These are phyloP conservation scores for Monopis laevigella DNA, from an alignment of 2,888 invertebrate species.

Conservation along the genomic window DNA sequence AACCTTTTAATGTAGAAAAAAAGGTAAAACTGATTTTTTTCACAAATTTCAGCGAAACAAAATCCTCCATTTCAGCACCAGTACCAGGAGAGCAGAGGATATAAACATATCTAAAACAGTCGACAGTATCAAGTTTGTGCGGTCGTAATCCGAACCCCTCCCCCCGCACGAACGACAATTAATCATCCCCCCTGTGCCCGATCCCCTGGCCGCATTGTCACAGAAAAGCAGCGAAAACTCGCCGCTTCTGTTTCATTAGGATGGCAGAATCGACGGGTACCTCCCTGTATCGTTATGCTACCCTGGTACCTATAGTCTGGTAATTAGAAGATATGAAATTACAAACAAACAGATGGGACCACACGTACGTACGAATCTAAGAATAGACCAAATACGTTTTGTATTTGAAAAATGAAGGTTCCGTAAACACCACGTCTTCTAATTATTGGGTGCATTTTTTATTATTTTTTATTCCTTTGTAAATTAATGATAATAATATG, in stretches of 20 bases:
- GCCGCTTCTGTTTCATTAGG: constrained; percentile 24
- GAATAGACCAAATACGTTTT: no score
- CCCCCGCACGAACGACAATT: constrained; percentile 32
- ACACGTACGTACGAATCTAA: neutral
- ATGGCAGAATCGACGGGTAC: constrained; percentile 9
- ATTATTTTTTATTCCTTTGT: no score
- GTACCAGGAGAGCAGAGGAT: no score
- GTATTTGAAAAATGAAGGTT: no score
- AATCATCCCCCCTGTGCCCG: constrained; percentile 34
- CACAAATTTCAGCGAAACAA: no score
- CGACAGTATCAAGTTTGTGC: constrained; percentile 11
- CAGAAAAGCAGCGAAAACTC: constrained; percentile 26
- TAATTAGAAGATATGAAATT: constrained; percentile 11
- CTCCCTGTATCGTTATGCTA: constrained; percentile 11
- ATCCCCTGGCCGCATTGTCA: constrained; percentile 24
- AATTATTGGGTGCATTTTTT: no score
- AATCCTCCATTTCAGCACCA: no score
- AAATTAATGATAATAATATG: no score
- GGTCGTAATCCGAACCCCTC: constrained; percentile 18
- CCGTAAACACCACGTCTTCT: no score
- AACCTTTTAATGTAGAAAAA: no score
- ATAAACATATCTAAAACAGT: no score
- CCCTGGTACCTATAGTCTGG: constrained; percentile 9
- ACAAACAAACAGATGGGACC: constrained; percentile 5
- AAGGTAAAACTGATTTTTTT: no score